These are phyloP conservation scores for Geophilus truncorum DNA, from an alignment of 2,888 invertebrate genomes.

Conservation along the genomic window DNA sequence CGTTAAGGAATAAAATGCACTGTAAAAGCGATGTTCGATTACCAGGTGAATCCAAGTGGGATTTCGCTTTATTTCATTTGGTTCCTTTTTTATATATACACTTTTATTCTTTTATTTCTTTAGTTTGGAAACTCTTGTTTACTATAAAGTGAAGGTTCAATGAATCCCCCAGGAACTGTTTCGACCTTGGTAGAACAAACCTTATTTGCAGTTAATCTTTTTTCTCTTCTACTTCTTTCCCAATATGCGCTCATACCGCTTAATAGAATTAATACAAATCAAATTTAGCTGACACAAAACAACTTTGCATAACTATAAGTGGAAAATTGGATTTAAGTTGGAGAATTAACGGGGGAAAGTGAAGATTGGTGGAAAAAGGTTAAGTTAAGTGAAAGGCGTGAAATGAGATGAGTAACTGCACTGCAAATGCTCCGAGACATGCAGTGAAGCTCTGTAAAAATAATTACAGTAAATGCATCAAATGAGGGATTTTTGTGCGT, in stretches of 20 bases:
- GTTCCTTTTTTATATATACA: neutral
- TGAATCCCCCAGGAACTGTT: neutral
- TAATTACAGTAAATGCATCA: neutral
- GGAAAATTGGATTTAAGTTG: too few relatives aligned
- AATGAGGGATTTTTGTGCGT: neutral
- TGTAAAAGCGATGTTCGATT: slow-evolving; percentile 7
- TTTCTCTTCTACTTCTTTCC: neutral
- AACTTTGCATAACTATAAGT: neutral
- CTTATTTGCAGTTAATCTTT: slow-evolving; percentile 3
- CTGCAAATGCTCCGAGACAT: neutral
- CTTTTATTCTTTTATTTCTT: slow-evolving; percentile 18
- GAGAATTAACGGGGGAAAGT: too few relatives aligned
- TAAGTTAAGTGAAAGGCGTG: neutral
- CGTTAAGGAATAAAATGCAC: slow-evolving; percentile 1
- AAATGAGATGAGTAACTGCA: neutral
- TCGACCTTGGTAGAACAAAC: neutral
- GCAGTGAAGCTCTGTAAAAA: too few relatives aligned
- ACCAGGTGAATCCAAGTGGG: neutral
- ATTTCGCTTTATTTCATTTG: slow-evolving; percentile 13
- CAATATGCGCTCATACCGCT: neutral
- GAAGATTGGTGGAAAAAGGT: neutral
- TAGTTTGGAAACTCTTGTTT: slow-evolving; percentile 7
- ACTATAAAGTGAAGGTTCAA: neutral
- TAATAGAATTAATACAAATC: neutral
- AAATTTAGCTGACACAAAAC: neutral